Base-by-base conservation (phyloP, 2,113 vertebrate species). In the Pseudolaguvia tuberculata region DNA sequence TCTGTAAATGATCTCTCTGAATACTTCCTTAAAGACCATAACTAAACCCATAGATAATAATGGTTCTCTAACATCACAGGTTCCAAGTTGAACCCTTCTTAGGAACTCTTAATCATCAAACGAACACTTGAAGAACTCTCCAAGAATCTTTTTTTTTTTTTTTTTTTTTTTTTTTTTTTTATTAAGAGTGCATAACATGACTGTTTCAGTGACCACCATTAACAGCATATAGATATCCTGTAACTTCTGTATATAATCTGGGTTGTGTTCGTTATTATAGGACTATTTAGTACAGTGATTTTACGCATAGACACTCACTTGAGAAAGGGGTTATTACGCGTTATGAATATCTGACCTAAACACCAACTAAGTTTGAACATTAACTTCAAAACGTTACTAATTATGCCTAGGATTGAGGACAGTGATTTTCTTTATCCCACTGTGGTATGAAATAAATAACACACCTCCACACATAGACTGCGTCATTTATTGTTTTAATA, bases 91-190 rank as follows among this genome's bases (percentile, higher is more conserved):
- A 63, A 45, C 12, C n/a, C 39, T 63, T 45, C n/a, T 23, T 17
- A 15, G 39, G 63, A 66, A 66, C 63, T 66, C 42, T 66, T 66
- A 66, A 48, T 66, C 15, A 66, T 48, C 21, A n/a, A 25, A 9
- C 17, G 6, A 25, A 47, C 21, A 18, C 23, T 27, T 48, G 14
- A 35, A 21, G 18, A 65, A 42, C 61, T 39, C 39, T 47, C 15
- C 6, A 27, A 48, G 39, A 42, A 42, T 35, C 20, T 42, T n/a
- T n/a, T n/a, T n/a, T n/a, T n/a, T n/a, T n/a, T n/a, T n/a, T n/a
- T n/a, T n/a, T n/a, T 45, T 45, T 42, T n/a, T 63, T 45, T 45
- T 42, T n/a, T 63, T 23, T 57, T 50, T 50, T 18, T 53, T 15
- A 18, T 18, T 2, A 17, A 47, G 31, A 39, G 20, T 42, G 59